Evolutionary conservation across 1,140 invertebrate species (phyloP).

Genomic region (Matsumurasca onukii): DNA sequence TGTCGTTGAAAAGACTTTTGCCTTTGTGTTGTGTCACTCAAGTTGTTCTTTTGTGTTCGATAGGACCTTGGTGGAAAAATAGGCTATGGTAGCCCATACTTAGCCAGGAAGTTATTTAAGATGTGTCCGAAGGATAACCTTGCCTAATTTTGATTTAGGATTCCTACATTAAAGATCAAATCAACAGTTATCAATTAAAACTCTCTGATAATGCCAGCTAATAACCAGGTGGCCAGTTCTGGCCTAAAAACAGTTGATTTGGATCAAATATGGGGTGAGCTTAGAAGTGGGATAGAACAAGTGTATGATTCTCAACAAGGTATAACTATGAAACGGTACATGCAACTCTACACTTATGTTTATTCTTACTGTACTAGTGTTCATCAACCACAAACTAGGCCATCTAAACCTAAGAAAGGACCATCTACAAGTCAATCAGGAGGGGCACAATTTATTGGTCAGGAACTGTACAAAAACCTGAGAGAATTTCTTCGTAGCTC

Average conservation of each 20-base stretch:
- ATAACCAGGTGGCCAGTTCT: background rate
- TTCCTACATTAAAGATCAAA: too few species aligned
- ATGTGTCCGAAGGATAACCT: too few species aligned
- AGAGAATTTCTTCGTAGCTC: conserved; percentile 90
- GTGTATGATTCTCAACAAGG: conserved; percentile 84
- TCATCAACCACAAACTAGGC: conserved; percentile 66
- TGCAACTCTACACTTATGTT: conserved; percentile 93
- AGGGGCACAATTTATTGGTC: conserved; percentile 92
- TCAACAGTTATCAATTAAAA: too few species aligned
- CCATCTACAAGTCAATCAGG: conserved; percentile 48
- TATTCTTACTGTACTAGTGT: conserved; percentile 97
- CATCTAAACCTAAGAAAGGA: conserved; percentile 45
- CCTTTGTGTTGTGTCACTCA: too few species aligned
- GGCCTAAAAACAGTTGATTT: conserved; percentile 82
- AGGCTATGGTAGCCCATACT: too few species aligned
- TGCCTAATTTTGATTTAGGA: too few species aligned
- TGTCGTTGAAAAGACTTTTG: too few species aligned
- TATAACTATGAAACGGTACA: conserved; percentile 84
- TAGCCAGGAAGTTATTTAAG: too few species aligned
- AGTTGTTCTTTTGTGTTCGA: too few species aligned
- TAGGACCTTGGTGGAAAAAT: too few species aligned
- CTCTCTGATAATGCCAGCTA: too few species aligned
- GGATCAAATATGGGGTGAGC: conserved; percentile 95
- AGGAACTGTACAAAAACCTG: conserved; percentile 93
- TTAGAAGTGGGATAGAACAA: conserved; percentile 89